A percentile compares a stretch with the other conserved stretches of the same genome.
Conservation (phyloP, 2,113 vertebrate species). For the Engystomops pustulosus region DNA sequence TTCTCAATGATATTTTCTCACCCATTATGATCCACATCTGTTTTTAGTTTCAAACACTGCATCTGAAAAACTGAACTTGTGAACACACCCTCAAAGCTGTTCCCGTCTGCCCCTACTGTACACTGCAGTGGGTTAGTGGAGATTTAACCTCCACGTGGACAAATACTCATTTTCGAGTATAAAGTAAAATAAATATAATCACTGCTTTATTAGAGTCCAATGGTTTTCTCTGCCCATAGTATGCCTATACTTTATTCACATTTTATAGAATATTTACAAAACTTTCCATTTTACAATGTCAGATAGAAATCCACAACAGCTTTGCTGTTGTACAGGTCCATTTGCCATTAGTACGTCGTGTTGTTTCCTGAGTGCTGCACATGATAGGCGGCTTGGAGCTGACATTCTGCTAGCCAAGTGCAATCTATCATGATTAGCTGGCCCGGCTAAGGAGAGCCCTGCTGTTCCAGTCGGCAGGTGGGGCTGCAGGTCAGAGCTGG, state of each 20-base stretch:
- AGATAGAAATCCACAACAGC: slow-evolving; percentile 23
- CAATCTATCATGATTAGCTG: slow-evolving; percentile 60
- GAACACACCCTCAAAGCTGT: too few relatives aligned
- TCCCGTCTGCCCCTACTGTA: too few relatives aligned
- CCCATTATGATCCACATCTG: too few relatives aligned
- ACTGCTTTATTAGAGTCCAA: too few relatives aligned
- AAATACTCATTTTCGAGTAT: too few relatives aligned
- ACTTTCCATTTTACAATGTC: not conserved
- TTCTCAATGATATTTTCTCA: too few relatives aligned
- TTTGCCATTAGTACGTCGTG: slow-evolving; percentile 18
- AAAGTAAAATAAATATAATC: too few relatives aligned
- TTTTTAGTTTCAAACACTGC: too few relatives aligned
- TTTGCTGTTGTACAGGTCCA: slow-evolving; percentile 23
- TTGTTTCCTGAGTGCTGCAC: slow-evolving; percentile 21
- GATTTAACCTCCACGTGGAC: too few relatives aligned
- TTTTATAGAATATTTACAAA: not conserved
- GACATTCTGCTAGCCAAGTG: slow-evolving; percentile 51
- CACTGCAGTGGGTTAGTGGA: too few relatives aligned
- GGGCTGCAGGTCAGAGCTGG: slow-evolving; percentile 54
- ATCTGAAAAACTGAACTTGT: too few relatives aligned
- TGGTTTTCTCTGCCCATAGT: too few relatives aligned
- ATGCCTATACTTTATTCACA: not conserved
- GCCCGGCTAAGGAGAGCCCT: slow-evolving; percentile 48
- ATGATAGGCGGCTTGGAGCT: slow-evolving; percentile 32
- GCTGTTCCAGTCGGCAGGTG: slow-evolving; percentile 51